Evolutionary conservation across 2,113 vertebrate genomes (phyloP).

Genomic region (Hippocampus mohnikei): DNA sequence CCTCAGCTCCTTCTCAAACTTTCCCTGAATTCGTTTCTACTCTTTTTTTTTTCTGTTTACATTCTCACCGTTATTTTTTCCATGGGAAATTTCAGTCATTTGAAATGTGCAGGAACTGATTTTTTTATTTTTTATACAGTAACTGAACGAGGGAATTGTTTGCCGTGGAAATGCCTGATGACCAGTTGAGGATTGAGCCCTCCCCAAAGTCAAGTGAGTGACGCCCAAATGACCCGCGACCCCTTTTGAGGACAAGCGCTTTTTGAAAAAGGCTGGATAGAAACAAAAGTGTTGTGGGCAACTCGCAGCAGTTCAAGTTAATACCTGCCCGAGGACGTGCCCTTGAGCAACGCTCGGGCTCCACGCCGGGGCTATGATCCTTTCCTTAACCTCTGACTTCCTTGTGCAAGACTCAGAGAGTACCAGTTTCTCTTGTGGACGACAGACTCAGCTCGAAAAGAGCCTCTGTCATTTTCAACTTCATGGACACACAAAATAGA

Average conservation of each 20-base stretch:
- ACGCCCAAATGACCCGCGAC: not conserved
- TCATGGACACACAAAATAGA: not conserved
- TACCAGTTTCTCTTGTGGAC: not conserved
- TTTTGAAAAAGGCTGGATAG: not conserved
- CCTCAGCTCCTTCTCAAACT: not conserved
- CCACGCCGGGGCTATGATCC: not conserved
- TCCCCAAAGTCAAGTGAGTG: not conserved
- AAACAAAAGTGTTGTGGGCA: not conserved
- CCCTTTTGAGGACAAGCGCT: not conserved
- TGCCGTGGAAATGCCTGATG: not conserved
- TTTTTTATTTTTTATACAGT: not conserved
- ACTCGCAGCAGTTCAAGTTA: not conserved
- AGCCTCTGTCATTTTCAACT: not conserved
- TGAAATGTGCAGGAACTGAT: not conserved
- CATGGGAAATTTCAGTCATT: not conserved
- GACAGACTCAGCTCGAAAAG: not conserved
- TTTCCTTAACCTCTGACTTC: slow-evolving; percentile 20
- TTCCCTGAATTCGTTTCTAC: not conserved
- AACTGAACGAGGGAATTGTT: not conserved
- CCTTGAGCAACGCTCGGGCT: slow-evolving; percentile 11
- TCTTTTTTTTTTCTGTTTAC: not conserved
- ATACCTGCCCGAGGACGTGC: slow-evolving; percentile 12
- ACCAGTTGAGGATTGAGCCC: not conserved
- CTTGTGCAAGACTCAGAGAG: not conserved
- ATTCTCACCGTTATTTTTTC: not conserved